phyloP scores from a whole-genome alignment of 2,797 vertebrate species.

The Tapera naevia region DNA sequence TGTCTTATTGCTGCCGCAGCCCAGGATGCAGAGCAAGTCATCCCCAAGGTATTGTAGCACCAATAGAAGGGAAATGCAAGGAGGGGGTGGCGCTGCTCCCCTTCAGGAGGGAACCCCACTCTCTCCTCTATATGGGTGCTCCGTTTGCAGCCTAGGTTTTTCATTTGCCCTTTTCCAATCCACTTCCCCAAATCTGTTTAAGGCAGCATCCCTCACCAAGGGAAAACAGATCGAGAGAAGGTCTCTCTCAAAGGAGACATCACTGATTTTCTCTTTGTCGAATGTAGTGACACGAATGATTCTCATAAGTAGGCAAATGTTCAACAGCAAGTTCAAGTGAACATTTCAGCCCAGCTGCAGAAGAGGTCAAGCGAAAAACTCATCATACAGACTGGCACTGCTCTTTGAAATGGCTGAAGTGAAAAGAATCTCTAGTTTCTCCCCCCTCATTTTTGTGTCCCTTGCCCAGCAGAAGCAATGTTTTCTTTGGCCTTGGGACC shows the following conservation, averaged over 20 bases:
- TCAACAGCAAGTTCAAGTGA: background rate
- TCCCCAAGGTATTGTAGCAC: background rate
- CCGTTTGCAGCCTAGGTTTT: background rate
- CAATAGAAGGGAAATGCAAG: background rate
- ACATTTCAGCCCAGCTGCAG: background rate
- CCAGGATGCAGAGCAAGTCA: background rate
- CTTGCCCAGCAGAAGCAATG: background rate
- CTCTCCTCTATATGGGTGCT: accelerated
- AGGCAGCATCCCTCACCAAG: background rate
- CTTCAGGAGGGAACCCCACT: background rate
- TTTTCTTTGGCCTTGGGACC: background rate
- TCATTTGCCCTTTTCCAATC: background rate
- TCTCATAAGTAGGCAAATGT: background rate
- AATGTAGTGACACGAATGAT: background rate
- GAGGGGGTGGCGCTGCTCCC: background rate
- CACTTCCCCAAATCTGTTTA: background rate
- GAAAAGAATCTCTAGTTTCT: background rate
- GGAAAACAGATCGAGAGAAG: background rate
- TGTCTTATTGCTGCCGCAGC: background rate
- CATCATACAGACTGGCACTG: background rate
- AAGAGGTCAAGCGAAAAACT: background rate
- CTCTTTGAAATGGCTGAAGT: background rate
- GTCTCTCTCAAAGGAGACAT: background rate
- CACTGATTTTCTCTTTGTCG: background rate
- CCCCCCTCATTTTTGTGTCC: background rate